Base-by-base conservation (phyloP, 2,888 invertebrate genomes). In the Agrochola circellaris region DNA sequence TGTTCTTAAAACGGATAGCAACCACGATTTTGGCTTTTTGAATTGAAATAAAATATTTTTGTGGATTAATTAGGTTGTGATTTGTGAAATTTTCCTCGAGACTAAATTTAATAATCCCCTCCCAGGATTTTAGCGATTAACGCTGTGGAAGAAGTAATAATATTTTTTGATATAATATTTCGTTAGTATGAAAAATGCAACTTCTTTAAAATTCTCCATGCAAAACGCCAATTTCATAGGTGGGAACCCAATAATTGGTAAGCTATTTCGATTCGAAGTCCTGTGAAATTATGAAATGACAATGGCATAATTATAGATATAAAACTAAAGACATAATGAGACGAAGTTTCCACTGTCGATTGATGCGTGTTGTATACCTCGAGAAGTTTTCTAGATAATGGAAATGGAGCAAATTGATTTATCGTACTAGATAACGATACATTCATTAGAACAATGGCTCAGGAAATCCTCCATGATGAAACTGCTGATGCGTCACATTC, bases 381-480 rank as follows among this genome's bases (percentile, higher is more conserved):
- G 20, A 38, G 48, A 34, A 65, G 20, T 2, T 56, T 73, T 56
- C 65, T 13, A 66, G 54, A 65, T 78, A 60, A 68, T 58, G 7
- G 15, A 60, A 60, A 71, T 48, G n/a, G 11, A 9, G 20, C 17
- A 30, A 68, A 71, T 74, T 48, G 60, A 68, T 85, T 72, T 17
- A 67, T 38, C 7, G 38, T 65, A n/a, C 11, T 30, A 61, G 75
- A 54, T 75, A 61, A 56, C 30, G 48, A 60, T 45, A 30, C 61
- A 68, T 74, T 73, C 13, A 65, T 58, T 42, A 77, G 20, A 77
- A 86, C 86, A 86, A 82, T 75, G 83, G 71, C 13, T 8, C 17
- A 72, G 68, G 68, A 74, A 77, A 86, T 65, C 34, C 69, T 74
- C 51, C 66, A 42, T 82, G 58, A 86, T 72, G 74, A 65, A 72